Percentiles rank a stretch among this genome's conserved stretches.
phyloP scores from a whole-genome alignment of 1,140 invertebrate species.

The Scaptomyza hsui region DNA sequence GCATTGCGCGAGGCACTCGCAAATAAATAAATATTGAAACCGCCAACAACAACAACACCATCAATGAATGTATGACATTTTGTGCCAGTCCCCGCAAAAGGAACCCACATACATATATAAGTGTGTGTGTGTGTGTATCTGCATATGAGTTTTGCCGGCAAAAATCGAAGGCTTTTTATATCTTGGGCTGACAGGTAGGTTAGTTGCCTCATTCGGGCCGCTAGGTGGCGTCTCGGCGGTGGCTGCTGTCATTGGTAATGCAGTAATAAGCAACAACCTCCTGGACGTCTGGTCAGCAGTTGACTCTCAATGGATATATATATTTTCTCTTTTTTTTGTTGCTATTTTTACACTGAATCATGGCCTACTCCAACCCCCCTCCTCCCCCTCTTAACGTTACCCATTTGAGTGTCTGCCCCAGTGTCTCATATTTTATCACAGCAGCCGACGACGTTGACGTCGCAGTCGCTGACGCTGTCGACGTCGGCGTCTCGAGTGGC shows the following conservation, averaged over 20 bases:
- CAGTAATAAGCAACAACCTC: conserved; percentile 49
- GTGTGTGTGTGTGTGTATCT: conserved; percentile 12
- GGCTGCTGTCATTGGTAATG: conserved; percentile 54
- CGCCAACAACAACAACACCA: conserved; percentile 41
- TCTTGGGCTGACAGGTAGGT: conserved; percentile 74
- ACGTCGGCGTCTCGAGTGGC: conserved; percentile 68
- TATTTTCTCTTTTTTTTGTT: conserved; percentile 30
- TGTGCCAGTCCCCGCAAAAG: conserved; percentile 26
- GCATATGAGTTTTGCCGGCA: conserved; percentile 42
- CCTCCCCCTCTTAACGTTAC: conserved; percentile 15
- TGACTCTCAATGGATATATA: conserved; percentile 33
- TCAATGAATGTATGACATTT: conserved; percentile 50
- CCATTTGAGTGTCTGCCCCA: conserved; percentile 77
- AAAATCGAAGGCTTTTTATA: conserved; percentile 50
- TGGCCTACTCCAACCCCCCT: conserved; percentile 22
- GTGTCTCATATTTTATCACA: conserved; percentile 82
- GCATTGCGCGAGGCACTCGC: conserved; percentile 70
- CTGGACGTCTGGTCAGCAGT: conserved; percentile 44
- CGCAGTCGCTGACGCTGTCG: conserved; percentile 13
- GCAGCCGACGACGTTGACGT: conserved; percentile 33
- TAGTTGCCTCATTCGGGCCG: conserved; percentile 49
- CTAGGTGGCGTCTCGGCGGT: conserved; percentile 72
- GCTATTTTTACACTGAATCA: conserved; percentile 76
- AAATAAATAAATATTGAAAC: conserved; percentile 78
- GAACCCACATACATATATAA: conserved; percentile 30